Evolutionary conservation across 2,888 invertebrate genomes (phyloP), one percentile per base, ranked within the genome.

Genomic region (Oscheius myriophilus): DNA sequence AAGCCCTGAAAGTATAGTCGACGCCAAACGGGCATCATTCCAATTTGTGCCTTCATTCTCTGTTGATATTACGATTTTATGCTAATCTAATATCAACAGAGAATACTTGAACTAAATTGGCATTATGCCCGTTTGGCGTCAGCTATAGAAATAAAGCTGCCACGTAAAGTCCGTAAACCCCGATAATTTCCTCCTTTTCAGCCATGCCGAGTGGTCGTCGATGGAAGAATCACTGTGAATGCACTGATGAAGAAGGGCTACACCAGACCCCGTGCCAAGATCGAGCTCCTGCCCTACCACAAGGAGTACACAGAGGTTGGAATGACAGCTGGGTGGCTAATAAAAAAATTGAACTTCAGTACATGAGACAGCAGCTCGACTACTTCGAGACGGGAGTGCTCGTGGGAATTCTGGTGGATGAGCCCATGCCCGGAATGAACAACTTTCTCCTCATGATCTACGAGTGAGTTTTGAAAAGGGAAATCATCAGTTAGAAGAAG

Each of bases 171-270:
- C n/a, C n/a, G n/a, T n/a, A 33, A 3, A 33, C 33, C 33, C 33
- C 33, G n/a, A 3, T 33, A 9, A 33, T 33, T 33, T 33, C 33
- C 33, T 33, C 9, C 33, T 45, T 61, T 67, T 42, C 61, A 67
- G 67, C 23, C 59, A 59, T 67, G 59, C 33, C 41, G 52, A 12
- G 59, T 67, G 12, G 67, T 67, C 12, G 67, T 67, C 7, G 67
- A 67, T 41, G 67, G 67, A 11, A 46, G 67, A 43, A 23, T 67
- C 21, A 67, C 67, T 18, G 54, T 67, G 16, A 59, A 59, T 14
- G 39, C n/a, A 16, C 46, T 51, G n/a, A 54, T 67, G 59, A 43
- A 18, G 23, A 49, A 45, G 14, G 61, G 67, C 3, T 67, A 61
- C 25, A 33, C 59, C 16, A 59, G 52, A n/a, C 67, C 67, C 1